Percentiles rank a stretch among this genome's conserved stretches.
Evolutionary conservation across 53 echinoderm and acorn worm genomes (phyloP).

Genomic region (Holothuria leucospilota): DNA sequence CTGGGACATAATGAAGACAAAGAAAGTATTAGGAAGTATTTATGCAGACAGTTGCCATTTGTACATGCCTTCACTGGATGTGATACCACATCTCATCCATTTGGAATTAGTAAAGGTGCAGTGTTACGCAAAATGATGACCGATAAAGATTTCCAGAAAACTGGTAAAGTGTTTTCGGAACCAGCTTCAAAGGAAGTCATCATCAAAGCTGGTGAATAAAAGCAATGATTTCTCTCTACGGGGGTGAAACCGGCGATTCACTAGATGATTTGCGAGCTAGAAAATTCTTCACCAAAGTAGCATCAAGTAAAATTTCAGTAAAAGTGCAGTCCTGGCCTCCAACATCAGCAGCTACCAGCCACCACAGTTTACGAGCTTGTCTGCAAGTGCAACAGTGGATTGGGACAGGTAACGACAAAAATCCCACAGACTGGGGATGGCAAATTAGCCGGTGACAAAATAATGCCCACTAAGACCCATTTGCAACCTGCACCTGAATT

Average conservation of each 20-base stretch:
- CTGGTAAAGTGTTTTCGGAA: conserved; percentile 24
- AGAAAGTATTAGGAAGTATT: conserved; percentile 12
- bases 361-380: conserved; percentile 49
- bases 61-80: conserved; percentile 62
- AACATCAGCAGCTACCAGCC: conserved; percentile 39
- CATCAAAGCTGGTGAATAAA: conserved; percentile 33
- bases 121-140: conserved; percentile 34
- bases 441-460: neutral
- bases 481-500: neutral
- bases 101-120: conserved; percentile 58
- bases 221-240: conserved; percentile 33
- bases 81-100: conserved; percentile 64
- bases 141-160: conserved; percentile 38
- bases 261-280: conserved; percentile 35
- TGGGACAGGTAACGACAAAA: neutral
- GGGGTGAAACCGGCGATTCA: neutral
- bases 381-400: conserved; percentile 48
- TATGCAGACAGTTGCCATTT: conserved; percentile 54
- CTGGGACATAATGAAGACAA: conserved; percentile 17
- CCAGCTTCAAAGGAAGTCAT: conserved; percentile 28
- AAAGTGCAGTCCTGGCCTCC: conserved; percentile 45
- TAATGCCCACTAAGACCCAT: neutral
- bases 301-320: conserved; percentile 35
- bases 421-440: conserved; percentile 28
- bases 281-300: conserved; percentile 43